Conservation (phyloP, 2,113 vertebrate species). For the Alosa alosa region DNA sequence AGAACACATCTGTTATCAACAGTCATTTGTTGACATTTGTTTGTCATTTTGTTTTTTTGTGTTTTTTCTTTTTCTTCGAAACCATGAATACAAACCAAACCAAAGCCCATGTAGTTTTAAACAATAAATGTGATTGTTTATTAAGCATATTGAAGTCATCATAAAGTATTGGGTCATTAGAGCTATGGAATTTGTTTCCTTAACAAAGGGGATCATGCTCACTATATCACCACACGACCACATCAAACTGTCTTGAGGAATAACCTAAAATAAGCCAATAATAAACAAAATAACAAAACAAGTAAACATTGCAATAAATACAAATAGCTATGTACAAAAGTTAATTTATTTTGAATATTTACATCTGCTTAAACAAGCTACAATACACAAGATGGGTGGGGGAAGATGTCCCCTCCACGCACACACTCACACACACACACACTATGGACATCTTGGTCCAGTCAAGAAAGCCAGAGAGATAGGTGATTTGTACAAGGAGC, state of each 20-base stretch:
- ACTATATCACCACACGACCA: neutral
- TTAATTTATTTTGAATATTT: slow-evolving; percentile 62
- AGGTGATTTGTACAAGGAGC: neutral
- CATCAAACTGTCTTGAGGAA: neutral
- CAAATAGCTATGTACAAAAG: slow-evolving; percentile 54
- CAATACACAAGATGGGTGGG: slow-evolving; percentile 26
- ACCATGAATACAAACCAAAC: neutral
- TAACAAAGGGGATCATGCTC: neutral
- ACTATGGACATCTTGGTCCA: neutral
- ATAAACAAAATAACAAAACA: neutral
- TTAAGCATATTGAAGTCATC: slow-evolving; percentile 13
- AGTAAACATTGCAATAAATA: slow-evolving; percentile 31
- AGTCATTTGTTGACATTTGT: neutral
- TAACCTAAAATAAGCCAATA: neutral
- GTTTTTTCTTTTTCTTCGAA: neutral
- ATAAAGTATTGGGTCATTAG: slow-evolving; percentile 3
- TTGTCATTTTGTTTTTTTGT: neutral
- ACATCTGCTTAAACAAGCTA: slow-evolving; percentile 50
- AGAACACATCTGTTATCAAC: neutral
- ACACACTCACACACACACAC: neutral
- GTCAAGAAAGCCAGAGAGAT: neutral
- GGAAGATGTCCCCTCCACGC: neutral
- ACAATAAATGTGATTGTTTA: slow-evolving; percentile 17
- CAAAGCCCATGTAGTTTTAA: neutral
- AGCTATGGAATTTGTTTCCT: neutral